Evolutionary conservation across 2,888 invertebrate species (phyloP).

Genomic region (Nyleta sp.): DNA sequence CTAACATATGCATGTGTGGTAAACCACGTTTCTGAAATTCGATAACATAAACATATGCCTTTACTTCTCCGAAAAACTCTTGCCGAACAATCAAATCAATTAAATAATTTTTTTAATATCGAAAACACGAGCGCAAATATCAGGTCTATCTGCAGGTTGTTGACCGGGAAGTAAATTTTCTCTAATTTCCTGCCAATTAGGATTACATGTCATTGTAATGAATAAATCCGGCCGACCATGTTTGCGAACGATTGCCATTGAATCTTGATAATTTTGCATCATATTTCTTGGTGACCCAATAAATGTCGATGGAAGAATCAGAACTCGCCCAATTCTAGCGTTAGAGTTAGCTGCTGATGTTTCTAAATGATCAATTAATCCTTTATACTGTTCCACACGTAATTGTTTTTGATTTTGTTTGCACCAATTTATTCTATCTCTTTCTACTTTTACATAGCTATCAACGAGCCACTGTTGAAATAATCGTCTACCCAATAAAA

Average conservation of each 20-base stretch:
- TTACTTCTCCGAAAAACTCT: conserved; percentile 54
- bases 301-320: conserved; percentile 27
- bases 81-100: conserved; percentile 47
- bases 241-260: neutral
- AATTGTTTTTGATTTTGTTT: conserved; percentile 13
- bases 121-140: conserved; percentile 54
- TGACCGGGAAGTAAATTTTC: conserved; percentile 37
- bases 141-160: conserved; percentile 52
- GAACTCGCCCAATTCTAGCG: conserved; percentile 3
- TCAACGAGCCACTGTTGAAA: conserved; percentile 41
- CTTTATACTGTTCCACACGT: conserved; percentile 2
- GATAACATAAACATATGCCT: conserved; percentile 29
- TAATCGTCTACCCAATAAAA: conserved; percentile 30
- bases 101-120: conserved; percentile 55
- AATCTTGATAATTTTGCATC: conserved; percentile 24
- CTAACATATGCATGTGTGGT: conserved; percentile 4
- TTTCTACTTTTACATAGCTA: conserved; percentile 50
- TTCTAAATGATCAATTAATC: conserved; percentile 26
- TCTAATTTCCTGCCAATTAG: conserved; percentile 50
- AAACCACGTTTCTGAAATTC: conserved; percentile 4
- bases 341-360: conserved; percentile 12
- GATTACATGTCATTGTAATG: conserved; percentile 33
- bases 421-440: conserved; percentile 52
- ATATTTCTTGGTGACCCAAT: conserved; percentile 29
- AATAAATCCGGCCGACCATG: neutral